Evolutionary conservation across 2,113 vertebrate species (phyloP), one percentile per base, ranked within the genome.

Genomic region (Jaculus jaculus): DNA sequence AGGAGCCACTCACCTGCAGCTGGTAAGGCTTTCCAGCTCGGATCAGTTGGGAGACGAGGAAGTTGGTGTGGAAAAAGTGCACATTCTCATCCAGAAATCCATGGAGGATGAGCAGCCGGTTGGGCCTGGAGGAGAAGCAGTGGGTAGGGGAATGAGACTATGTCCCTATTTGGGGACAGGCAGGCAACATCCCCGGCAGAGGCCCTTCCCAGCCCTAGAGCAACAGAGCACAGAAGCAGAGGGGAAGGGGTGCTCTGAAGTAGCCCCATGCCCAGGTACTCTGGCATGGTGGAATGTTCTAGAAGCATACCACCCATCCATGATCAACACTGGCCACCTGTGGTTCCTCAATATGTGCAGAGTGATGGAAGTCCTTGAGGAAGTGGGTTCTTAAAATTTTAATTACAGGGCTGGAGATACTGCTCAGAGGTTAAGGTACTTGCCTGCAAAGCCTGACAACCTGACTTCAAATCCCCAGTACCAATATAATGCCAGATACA

Each of bases 31-130:
- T 99, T 90, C 99, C 99, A 82, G 99, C 99, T 82, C 99, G 99
- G 98, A 99, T 99, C 96, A 99, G 99, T 97, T 99, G 99, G 37
- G 99, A 99, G 94, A 99, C 99, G 61, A 99, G 98, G 98, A 99
- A 99, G 96, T 99, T 99, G 95, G 99, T 99, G 98, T 99, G 99
- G 98, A 99, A 99, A 99, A 99, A 99, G 98, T 99, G 99, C 98
- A 99, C 99, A 15, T 99, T 99, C 98, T 99, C 99, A 95, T 99
- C 99, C 93, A 99, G 98, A 98, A 99, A 99, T 78, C 99, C 99
- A 28, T 99, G 99, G 69, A 99, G 99, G 97, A 99, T 99, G 93
- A 99, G 98, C 98, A 99, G 98, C 96, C 99, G 99, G 95, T 99
- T 99, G 92, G 99, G 99, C 98, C 99, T 99, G 94, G 37, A 93